Evolutionary conservation across 2,113 vertebrate species (phyloP).

Genomic region (Glaucidium brasilianum): DNA sequence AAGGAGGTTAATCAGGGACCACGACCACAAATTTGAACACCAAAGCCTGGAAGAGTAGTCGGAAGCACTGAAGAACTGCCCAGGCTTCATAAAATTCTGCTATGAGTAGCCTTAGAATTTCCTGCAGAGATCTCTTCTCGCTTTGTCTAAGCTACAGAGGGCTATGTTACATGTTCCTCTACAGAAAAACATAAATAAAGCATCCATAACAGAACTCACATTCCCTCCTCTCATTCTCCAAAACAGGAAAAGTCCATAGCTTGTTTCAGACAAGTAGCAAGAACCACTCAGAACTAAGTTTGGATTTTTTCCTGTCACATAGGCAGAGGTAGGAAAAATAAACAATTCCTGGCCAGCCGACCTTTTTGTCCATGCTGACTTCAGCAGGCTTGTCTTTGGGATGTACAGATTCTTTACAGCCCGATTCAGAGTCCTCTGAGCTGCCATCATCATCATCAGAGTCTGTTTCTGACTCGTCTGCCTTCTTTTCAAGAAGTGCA

Average conservation of each 20-base stretch:
- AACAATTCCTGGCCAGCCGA: conserved; percentile 5
- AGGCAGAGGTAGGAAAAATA: not conserved
- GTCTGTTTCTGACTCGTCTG: not conserved
- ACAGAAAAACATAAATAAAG: not conserved
- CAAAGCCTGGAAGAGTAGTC: not conserved
- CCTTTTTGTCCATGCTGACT: conserved; percentile 83
- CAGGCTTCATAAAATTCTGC: not conserved
- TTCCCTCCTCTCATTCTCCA: not conserved
- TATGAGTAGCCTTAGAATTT: not conserved
- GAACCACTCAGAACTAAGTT: not conserved
- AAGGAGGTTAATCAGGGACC: not conserved
- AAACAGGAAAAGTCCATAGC: not conserved
- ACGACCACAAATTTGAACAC: not conserved
- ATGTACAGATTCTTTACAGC: conserved; percentile 55
- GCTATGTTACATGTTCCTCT: not conserved
- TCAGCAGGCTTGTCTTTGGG: conserved; percentile 57
- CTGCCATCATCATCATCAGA: conserved; percentile 69
- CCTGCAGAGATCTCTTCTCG: not conserved
- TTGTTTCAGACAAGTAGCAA: not conserved
- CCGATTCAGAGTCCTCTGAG: conserved; percentile 54
- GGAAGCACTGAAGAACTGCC: not conserved
- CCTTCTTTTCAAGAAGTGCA: conserved; percentile 81
- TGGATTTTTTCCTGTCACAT: not conserved
- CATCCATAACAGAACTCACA: not conserved
- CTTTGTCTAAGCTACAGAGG: not conserved